Percentiles rank a stretch among this genome's conserved stretches.
Evolutionary conservation across 2,797 vertebrate genomes (phyloP).

Genomic region (Myotis daubentonii): DNA sequence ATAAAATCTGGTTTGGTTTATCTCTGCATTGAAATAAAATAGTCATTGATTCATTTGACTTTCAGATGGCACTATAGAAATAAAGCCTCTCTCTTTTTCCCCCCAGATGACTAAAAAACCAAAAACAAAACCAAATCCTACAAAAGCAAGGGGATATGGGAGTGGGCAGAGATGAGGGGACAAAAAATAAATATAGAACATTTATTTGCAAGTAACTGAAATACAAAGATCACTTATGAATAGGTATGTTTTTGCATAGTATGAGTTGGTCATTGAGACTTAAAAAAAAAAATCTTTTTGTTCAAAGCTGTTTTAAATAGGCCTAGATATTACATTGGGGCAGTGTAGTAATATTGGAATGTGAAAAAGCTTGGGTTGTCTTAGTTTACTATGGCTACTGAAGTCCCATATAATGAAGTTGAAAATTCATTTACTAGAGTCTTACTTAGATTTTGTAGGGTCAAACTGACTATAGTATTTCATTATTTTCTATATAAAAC

Average conservation of each 20-base stretch:
- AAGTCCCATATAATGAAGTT: background rate
- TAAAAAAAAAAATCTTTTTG: conserved; percentile 10
- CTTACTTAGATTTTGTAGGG: background rate
- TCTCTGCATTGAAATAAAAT: conserved; percentile 38
- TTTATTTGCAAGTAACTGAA: background rate
- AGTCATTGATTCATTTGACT: background rate
- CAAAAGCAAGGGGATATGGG: background rate
- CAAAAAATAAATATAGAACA: background rate
- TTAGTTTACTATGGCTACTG: conserved; percentile 11
- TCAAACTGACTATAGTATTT: background rate
- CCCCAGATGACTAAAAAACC: background rate
- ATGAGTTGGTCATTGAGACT: background rate
- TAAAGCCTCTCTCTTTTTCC: background rate
- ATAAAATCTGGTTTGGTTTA: conserved; percentile 32
- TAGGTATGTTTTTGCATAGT: background rate
- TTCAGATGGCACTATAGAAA: background rate
- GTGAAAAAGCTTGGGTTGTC: background rate
- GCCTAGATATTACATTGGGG: background rate
- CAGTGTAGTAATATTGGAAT: background rate
- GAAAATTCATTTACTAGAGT: conserved; percentile 7
- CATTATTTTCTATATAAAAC: conserved; percentile 22
- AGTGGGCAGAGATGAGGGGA: background rate
- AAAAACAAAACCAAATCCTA: background rate
- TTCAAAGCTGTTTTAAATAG: background rate
- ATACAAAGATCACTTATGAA: background rate